These are phyloP conservation scores for Herpetotheres cachinnans DNA, from an alignment of 2,113 vertebrate genomes.

Conservation along the genomic window DNA sequence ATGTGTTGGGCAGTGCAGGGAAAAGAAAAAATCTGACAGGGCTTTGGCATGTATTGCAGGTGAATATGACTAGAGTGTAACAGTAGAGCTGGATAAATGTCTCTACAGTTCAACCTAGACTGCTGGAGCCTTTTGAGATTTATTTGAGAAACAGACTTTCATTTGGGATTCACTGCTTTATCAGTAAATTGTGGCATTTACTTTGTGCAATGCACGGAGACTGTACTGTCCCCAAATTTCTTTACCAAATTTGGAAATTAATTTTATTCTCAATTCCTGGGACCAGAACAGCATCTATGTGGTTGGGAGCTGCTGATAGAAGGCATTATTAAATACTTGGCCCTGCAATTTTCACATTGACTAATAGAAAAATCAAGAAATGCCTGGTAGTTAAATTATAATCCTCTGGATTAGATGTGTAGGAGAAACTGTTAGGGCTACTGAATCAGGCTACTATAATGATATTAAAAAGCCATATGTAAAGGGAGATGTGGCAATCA, in stretches of 20 bases:
- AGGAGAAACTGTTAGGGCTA: background rate
- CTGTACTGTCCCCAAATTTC: background rate
- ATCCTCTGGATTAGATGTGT: background rate
- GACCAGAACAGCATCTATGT: background rate
- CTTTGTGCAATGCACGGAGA: background rate
- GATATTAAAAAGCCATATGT: background rate
- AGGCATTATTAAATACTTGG: background rate
- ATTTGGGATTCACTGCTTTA: background rate
- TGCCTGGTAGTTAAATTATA: background rate
- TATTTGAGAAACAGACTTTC: background rate
- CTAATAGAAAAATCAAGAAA: background rate
- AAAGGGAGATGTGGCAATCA: background rate
- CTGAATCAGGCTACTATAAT: background rate
- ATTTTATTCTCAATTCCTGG: background rate
- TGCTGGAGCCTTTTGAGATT: background rate
- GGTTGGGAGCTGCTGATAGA: background rate
- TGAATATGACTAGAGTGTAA: background rate
- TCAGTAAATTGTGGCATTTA: background rate
- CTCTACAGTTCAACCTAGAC: background rate
- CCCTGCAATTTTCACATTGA: background rate
- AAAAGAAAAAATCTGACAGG: background rate
- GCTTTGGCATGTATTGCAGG: background rate
- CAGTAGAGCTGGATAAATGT: background rate
- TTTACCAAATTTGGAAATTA: background rate
- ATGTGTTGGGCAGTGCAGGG: background rate